Evolutionary conservation across 2,113 vertebrate genomes (phyloP).

Genomic region (Scomber scombrus): DNA sequence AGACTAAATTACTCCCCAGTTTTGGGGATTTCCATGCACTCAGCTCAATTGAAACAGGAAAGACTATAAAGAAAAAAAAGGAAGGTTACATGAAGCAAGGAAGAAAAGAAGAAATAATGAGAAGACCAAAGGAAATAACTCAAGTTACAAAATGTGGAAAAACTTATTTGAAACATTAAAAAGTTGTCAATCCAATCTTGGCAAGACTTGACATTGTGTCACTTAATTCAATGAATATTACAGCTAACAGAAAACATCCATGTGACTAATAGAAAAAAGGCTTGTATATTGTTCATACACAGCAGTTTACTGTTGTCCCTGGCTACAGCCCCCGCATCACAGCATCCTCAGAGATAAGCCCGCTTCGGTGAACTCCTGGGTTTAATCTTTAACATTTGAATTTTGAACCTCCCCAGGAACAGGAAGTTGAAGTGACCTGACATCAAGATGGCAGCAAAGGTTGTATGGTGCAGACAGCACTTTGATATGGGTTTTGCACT

Average conservation of each 20-base stretch:
- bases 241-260: conserved; percentile 4
- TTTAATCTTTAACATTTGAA: conserved; percentile 69
- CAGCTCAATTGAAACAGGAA: too few relatives aligned
- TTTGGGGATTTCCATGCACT: too few relatives aligned
- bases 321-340: not conserved
- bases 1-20: too few relatives aligned
- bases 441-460: conserved; percentile 87
- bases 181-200: not conserved
- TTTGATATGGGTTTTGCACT: conserved; percentile 70
- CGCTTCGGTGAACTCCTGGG: not conserved
- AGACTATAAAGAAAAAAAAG: not conserved
- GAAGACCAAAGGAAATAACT: too few relatives aligned
- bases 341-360: conserved; percentile 1
- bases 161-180: too few relatives aligned
- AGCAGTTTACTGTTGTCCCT: not conserved
- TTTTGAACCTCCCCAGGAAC: conserved; percentile 78
- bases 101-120: not conserved
- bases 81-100: not conserved
- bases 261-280: not conserved
- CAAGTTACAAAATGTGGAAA: too few relatives aligned
- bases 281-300: not conserved
- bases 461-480: conserved; percentile 78
- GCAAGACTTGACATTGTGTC: not conserved
- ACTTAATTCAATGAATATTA: not conserved
- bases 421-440: conserved; percentile 83